These are phyloP conservation scores for Apocheima hispidaria DNA, from an alignment of 2,888 invertebrate species.

Conservation along the genomic window DNA sequence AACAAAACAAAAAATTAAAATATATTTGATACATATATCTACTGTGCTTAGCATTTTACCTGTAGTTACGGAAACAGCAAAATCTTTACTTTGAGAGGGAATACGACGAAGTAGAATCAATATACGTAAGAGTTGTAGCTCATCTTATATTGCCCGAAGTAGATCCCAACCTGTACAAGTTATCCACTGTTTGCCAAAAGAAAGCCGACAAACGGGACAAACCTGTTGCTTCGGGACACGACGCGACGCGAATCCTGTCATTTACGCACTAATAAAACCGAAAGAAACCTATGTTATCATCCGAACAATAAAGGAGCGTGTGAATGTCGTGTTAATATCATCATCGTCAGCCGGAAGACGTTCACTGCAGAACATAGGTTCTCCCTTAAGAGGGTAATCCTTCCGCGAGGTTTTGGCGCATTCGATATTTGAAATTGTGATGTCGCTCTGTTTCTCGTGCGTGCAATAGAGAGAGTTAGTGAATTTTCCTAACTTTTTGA, in stretches of 20 bases:
- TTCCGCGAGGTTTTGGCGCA: no score
- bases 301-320: background rate
- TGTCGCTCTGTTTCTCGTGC: no score
- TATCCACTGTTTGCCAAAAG: constrained; percentile 21
- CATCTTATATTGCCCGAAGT: constrained; percentile 8
- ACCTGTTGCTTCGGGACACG: constrained; percentile 39
- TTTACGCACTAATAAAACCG: constrained; percentile 11
- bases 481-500: no score
- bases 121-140: background rate
- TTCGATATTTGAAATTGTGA: no score
- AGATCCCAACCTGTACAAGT: constrained; percentile 14
- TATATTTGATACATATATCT: no score
- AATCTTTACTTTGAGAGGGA: background rate
- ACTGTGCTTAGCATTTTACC: no score
- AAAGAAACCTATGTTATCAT: background rate
- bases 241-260: constrained; percentile 6
- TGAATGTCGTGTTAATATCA: constrained; percentile 7
- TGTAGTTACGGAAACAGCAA: no score
- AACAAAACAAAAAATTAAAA: no score
- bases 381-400: no score
- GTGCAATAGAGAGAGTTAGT: no score
- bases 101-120: background rate
- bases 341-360: no score
- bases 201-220: constrained; percentile 28
- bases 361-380: no score